Evolutionary conservation across 2,113 vertebrate species (phyloP).

Genomic region (Talpa occidentalis): DNA sequence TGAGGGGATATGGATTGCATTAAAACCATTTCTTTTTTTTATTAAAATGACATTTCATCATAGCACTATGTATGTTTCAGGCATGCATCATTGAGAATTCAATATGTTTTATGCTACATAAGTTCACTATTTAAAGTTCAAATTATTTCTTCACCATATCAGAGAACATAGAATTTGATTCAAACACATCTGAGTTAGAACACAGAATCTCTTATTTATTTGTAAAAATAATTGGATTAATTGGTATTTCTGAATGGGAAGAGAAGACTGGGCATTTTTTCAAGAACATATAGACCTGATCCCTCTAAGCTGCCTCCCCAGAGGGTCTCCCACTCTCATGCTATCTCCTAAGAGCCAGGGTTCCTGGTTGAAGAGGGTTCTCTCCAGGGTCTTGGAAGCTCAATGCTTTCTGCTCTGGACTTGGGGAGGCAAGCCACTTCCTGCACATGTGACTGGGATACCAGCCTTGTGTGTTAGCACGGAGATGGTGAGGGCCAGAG

Average conservation of each 20-base stretch:
- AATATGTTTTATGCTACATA: too few species aligned
- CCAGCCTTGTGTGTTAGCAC: background rate
- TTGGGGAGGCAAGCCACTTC: background rate
- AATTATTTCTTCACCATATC: too few species aligned
- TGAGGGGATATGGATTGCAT: conserved; percentile 48
- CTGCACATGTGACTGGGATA: background rate
- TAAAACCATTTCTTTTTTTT: conserved; percentile 43
- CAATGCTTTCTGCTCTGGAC: background rate
- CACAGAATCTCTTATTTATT: background rate
- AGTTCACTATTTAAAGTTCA: too few species aligned
- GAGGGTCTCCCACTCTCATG: background rate
- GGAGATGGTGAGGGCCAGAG: background rate
- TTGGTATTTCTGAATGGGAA: background rate
- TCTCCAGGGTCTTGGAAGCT: background rate
- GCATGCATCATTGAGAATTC: too few species aligned
- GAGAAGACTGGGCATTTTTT: background rate
- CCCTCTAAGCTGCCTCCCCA: background rate
- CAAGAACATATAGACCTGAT: background rate
- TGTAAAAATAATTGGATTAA: conserved; percentile 40
- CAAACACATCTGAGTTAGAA: conserved; percentile 17
- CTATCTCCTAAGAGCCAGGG: background rate
- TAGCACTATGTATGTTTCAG: too few species aligned
- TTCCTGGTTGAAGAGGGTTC: background rate
- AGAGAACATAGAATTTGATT: background rate
- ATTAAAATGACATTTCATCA: background rate